Evolutionary conservation across 2,113 vertebrate species (phyloP), one percentile per base, ranked within the genome.

Genomic region (Microcebus griseorufus): DNA sequence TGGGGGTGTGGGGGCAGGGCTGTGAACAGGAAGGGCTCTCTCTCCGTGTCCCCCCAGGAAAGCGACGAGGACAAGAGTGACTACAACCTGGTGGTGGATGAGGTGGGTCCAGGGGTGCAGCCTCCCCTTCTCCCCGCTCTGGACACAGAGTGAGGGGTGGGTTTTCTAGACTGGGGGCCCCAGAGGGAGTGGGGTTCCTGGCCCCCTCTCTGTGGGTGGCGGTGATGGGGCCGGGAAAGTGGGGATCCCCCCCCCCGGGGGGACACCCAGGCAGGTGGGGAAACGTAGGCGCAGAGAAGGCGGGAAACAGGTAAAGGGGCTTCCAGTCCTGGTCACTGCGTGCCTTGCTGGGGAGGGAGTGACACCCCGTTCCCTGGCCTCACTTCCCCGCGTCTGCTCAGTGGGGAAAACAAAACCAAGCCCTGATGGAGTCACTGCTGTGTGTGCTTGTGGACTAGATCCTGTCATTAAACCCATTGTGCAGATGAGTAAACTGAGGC

Each of bases 31-130:
- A 45, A 18, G n/a, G 53, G 39, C 65, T 13, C 60, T 0, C 64
- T 53, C 79, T 45, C 8, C 3, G 0, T 88, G 14, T 65, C 1
- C 14, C 22, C 22, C 17, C 97, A 99, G 99, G 99, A 99, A 0
- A 99, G 98, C 0, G 98, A 99, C 0, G 98, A 97, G 32, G 98
- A 99, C 82, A 98, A 98, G 93, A 99, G 98, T 0, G 98, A 99
- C 23, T 98, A 96, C 96, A 99, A 98, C 96, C 97, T 99, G 20
- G 98, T 99, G 48, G 99, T 99, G 97, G 99, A 99, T 1, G 99
- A 99, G 98, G 99, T 99, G 45, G 96, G 98, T 78, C 6, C 6
- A 7, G 25, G 29, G 48, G 10, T 65, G 39, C n/a, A 37, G 23
- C 51, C 23, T 34, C 65, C 8, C 2, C 32, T 37, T 29, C 10